Base-by-base conservation (phyloP, 2,113 vertebrate species). In the Laticauda colubrina region DNA sequence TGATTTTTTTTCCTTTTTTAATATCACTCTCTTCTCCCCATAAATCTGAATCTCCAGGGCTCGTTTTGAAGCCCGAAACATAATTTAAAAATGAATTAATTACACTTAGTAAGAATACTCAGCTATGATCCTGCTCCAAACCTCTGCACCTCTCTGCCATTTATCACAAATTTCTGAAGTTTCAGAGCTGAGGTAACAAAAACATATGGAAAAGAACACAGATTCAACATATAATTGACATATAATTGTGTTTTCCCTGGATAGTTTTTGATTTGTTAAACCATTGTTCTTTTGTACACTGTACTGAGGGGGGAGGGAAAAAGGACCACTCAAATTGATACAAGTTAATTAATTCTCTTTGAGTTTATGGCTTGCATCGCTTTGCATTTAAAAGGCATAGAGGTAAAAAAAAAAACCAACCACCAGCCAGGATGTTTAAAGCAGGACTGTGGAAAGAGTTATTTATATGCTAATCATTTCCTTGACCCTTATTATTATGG, bases 401-500 rank as follows among this genome's bases (percentile, higher is more conserved):
- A 86, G 9, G 61, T 10, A 54, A 96, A 64, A 0, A 5, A 55
- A 85, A 39, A 56, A 85, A 23, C 0, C 15, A 87, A 7, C 21
- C 34, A 39, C 34, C 34, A 89, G 87, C 0, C 0, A 3, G 56
- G 89, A 90, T 26, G 3, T 4, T 88, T 48, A 43, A 56, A 89
- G 34, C 94, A 48, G 26, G 93, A 81, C 51, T 81, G 29, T 92
- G 26, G 26, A 94, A 92, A 94, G 2, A 0, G 10, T 0, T 0
- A 91, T 91, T 85, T 85, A 45, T 85, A 85, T 91, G 90, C 54
- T 91, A 85, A 91, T 91, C 85, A 26, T 91, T 85, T 91, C 24
- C 90, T 85, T 85, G 69, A 91, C 64, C 64, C 51, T 75, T 85
- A 85, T 85, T 91, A 85, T 21, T 54, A 14, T 11, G 45, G 48